phyloP scores from a whole-genome alignment of 2,113 vertebrate species.

The Alexandromys fortis region DNA sequence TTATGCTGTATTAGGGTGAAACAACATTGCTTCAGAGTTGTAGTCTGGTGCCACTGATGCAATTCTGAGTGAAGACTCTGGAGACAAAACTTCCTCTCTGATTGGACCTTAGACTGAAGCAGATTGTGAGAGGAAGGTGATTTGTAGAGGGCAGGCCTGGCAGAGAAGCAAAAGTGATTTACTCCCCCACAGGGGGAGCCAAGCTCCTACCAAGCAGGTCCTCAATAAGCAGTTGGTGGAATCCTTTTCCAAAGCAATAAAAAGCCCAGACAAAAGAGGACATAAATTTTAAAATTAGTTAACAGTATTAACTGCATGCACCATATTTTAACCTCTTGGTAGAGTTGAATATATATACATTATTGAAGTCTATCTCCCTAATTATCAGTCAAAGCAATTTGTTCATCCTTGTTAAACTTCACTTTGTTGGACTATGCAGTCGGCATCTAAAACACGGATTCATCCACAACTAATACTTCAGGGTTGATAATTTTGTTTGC shows the following conservation, averaged over 20 bases:
- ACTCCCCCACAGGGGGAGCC: not conserved
- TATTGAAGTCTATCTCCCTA: not conserved
- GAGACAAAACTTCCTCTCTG: not conserved
- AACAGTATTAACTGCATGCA: not conserved
- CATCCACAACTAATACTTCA: not conserved
- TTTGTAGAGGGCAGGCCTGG: not conserved
- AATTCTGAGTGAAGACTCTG: not conserved
- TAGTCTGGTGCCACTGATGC: not conserved
- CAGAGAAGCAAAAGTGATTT: not conserved
- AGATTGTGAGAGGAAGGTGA: not conserved
- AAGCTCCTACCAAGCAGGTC: not conserved
- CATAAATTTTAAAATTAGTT: not conserved
- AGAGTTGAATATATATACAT: conserved; percentile 4
- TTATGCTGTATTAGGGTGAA: not conserved
- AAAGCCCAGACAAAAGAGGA: not conserved
- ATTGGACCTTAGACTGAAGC: not conserved
- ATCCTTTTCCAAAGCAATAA: not conserved
- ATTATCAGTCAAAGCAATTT: not conserved
- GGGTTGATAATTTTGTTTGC: not conserved
- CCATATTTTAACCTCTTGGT: not conserved
- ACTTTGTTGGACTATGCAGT: conserved; percentile 30
- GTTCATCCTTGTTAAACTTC: not conserved
- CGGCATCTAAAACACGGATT: not conserved
- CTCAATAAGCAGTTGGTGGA: not conserved
- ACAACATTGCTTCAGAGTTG: too few relatives aligned